Evolutionary conservation across 2,888 invertebrate species (phyloP).

Genomic region (Mythimna loreyi): DNA sequence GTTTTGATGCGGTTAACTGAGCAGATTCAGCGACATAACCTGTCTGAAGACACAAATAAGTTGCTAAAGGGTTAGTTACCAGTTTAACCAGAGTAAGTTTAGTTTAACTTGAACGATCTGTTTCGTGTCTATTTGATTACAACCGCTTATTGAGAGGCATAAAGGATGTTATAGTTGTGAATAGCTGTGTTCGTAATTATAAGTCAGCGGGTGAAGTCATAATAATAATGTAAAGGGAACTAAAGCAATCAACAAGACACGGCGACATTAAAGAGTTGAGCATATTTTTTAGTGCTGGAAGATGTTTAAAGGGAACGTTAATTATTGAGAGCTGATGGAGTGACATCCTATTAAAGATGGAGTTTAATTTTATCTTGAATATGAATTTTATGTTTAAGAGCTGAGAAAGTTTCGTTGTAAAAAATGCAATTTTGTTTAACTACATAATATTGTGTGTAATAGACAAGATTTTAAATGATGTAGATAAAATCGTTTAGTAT

Average conservation of each 20-base stretch:
- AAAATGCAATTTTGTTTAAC: constrained; percentile 28
- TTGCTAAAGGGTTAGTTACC: constrained; percentile 60
- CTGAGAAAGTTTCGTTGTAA: constrained; percentile 21
- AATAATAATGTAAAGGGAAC: constrained; percentile 71
- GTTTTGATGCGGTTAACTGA: constrained; percentile 63
- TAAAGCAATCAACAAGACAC: constrained; percentile 69
- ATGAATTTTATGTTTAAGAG: constrained; percentile 37
- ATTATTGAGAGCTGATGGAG: constrained; percentile 71
- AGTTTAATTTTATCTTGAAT: constrained; percentile 46
- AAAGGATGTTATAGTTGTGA: constrained; percentile 36
- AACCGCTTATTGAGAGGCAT: constrained; percentile 44
- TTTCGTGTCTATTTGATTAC: constrained; percentile 64
- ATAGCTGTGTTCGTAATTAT: constrained; percentile 59
- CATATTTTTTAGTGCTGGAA: constrained; percentile 72
- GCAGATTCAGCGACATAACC: constrained; percentile 59
- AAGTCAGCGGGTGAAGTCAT: constrained; percentile 65
- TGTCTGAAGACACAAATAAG: constrained; percentile 57
- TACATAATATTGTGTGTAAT: constrained; percentile 1
- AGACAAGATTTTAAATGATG: background rate
- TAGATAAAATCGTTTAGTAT: background rate
- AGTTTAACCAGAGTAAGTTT: constrained; percentile 52
- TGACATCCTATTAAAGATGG: constrained; percentile 52
- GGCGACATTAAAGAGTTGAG: constrained; percentile 73
- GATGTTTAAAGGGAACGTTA: constrained; percentile 69
- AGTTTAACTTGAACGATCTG: constrained; percentile 51